These are phyloP conservation scores for Toxotes chatareus DNA, from an alignment of 2,113 vertebrate genomes.

Conservation along the genomic window DNA sequence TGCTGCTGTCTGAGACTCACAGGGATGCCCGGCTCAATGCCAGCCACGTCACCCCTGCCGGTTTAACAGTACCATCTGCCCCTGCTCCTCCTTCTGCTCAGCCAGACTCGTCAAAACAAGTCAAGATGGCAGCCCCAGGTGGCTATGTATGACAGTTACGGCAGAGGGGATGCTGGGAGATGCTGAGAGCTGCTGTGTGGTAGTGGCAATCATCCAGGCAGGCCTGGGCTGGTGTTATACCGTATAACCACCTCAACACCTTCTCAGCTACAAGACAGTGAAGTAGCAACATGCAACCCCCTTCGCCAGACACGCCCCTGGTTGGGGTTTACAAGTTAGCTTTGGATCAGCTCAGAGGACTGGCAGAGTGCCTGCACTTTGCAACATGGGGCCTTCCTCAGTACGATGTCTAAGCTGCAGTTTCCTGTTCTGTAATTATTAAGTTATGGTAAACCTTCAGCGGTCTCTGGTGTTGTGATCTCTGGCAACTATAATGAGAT, in stretches of 20 bases:
- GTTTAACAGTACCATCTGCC: constrained; percentile 77
- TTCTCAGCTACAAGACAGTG: constrained; percentile 46
- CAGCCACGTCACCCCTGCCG: constrained; percentile 67
- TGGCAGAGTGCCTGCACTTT: constrained; percentile 35
- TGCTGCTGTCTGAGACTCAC: constrained; percentile 59
- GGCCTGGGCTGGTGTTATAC: constrained; percentile 47
- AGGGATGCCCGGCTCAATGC: constrained; percentile 66
- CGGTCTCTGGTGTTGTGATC: neutral
- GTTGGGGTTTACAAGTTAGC: constrained; percentile 50
- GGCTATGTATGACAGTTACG: constrained; percentile 68
- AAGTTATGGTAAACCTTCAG: neutral
- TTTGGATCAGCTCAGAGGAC: constrained; percentile 49
- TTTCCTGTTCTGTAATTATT: constrained; percentile 10
- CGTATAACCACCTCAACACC: constrained; percentile 56
- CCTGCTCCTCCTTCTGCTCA: constrained; percentile 65
- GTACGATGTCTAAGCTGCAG: constrained; percentile 32
- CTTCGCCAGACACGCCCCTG: constrained; percentile 17
- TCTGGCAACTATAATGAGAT: neutral
- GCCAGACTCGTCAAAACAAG: constrained; percentile 78
- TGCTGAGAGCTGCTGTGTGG: constrained; percentile 67
- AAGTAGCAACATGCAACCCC: constrained; percentile 48
- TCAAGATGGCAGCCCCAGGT: constrained; percentile 80
- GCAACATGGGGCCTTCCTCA: neutral
- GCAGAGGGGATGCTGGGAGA: constrained; percentile 63
- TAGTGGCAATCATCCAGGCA: constrained; percentile 74